Evolutionary conservation across 2,888 invertebrate genomes (phyloP).

Genomic region (Petrophora chlorosata): DNA sequence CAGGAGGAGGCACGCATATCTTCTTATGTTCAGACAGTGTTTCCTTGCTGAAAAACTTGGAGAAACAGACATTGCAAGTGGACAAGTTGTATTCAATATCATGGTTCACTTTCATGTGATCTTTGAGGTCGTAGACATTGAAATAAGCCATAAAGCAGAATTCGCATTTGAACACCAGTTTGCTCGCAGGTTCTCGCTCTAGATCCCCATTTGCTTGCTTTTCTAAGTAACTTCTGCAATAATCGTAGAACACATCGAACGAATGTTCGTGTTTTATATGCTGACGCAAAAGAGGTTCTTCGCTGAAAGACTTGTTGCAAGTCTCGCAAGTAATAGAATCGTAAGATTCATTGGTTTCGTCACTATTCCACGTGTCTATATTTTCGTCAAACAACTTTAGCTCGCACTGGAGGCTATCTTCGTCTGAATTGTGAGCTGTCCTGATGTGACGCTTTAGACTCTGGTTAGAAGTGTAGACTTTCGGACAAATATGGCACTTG

Average conservation of each 20-base stretch:
- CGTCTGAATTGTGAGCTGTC: conserved; percentile 48
- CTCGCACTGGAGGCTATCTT: conserved; percentile 35
- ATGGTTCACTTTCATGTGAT: conserved; percentile 60
- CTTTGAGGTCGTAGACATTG: conserved; percentile 59
- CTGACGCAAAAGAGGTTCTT: conserved; percentile 53
- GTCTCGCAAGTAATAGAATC: conserved; percentile 45
- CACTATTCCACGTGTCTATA: conserved; percentile 9
- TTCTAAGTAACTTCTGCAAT: conserved; percentile 58
- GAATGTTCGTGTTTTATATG: conserved; percentile 64
- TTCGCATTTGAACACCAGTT: conserved; percentile 52
- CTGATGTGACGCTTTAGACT: conserved; percentile 57
- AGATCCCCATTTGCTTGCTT: conserved; percentile 38
- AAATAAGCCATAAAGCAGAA: conserved; percentile 51
- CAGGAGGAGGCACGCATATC: conserved; percentile 57
- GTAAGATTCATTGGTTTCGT: conserved; percentile 7
- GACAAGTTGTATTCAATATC: conserved; percentile 58
- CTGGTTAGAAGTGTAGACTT: conserved; percentile 65
- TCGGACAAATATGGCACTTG: conserved; percentile 62
- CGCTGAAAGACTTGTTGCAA: conserved; percentile 50
- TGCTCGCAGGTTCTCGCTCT: conserved; percentile 5
- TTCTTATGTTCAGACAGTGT: conserved; percentile 56
- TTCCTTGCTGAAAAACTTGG: conserved; percentile 63
- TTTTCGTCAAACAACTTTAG: conserved; percentile 7
- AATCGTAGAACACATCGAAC: conserved; percentile 63
- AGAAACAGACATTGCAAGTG: conserved; percentile 69